A percentile compares a stretch with the other conserved stretches of the same genome.
phyloP scores from a whole-genome alignment of 1,140 invertebrate species.

The Heliconius melpomene region DNA sequence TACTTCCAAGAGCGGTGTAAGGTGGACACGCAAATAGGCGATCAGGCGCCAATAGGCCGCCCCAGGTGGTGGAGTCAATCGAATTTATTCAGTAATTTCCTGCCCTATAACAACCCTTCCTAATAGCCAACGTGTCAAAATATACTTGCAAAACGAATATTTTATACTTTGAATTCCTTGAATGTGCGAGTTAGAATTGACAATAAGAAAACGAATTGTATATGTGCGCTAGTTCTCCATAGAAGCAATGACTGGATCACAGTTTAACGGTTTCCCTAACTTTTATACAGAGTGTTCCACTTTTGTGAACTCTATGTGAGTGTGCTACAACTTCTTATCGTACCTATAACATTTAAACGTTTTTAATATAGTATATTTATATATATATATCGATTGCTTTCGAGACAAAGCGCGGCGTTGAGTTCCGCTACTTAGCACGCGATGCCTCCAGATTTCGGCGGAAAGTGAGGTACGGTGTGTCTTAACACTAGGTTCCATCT shows the following conservation, averaged over 20 bases:
- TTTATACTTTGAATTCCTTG: not conserved
- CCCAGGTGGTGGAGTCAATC: slow-evolving; percentile 57
- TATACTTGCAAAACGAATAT: slow-evolving; percentile 26
- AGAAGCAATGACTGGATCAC: slow-evolving; percentile 43
- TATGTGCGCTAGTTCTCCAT: slow-evolving; percentile 29
- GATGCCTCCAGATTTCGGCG: too few relatives aligned
- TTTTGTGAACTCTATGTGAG: slow-evolving; percentile 26
- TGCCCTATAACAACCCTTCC: slow-evolving; percentile 48
- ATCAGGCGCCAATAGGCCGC: slow-evolving; percentile 60
- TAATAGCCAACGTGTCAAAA: slow-evolving; percentile 51
- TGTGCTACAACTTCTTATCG: slow-evolving; percentile 27
- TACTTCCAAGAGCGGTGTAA: slow-evolving; percentile 43
- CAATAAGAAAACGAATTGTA: not conserved
- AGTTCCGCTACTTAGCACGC: too few relatives aligned
- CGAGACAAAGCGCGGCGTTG: too few relatives aligned
- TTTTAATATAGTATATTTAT: not conserved
- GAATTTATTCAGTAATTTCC: slow-evolving; percentile 75
- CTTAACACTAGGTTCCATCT: too few relatives aligned
- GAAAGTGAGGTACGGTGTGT: too few relatives aligned
- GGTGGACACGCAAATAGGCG: slow-evolving; percentile 61
- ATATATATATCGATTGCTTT: too few relatives aligned
- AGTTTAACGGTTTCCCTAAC: slow-evolving; percentile 39
- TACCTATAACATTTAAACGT: slow-evolving; percentile 21
- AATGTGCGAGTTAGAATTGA: not conserved
- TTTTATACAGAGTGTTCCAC: slow-evolving; percentile 23